Evolutionary conservation across 2,113 vertebrate species (phyloP).

Genomic region (Silurus asotus): DNA sequence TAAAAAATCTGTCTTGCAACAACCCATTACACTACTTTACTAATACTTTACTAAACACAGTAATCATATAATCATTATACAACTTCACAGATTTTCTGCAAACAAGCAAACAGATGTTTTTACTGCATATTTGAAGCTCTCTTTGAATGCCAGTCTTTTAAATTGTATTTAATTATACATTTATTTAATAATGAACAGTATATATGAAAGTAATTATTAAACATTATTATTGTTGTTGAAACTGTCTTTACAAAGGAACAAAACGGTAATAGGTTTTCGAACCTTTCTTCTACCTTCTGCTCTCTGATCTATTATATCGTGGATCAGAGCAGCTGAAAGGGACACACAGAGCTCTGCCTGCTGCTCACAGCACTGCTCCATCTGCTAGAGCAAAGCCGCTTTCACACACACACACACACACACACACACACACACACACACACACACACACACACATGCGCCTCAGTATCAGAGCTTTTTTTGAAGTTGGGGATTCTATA

Average conservation of each 20-base stretch:
- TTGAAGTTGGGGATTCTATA: not conserved
- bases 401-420: conserved; percentile 19
- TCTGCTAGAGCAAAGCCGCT: not conserved
- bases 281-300: not conserved
- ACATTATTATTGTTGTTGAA: not conserved
- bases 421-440: conserved; percentile 3
- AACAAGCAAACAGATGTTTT: not conserved
- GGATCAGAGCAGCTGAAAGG: conserved; percentile 4
- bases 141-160: not conserved
- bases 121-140: not conserved
- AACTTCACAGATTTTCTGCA: not conserved
- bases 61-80: too few species aligned
- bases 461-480: not conserved
- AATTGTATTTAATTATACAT: not conserved
- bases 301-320: conserved; percentile 5
- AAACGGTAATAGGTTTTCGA: not conserved
- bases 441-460: not conserved
- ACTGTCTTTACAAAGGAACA: not conserved
- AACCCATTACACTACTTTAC: not conserved
- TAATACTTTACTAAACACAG: not conserved
- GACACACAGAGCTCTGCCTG: not conserved
- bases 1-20: not conserved
- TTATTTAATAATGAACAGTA: not conserved
- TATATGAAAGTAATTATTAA: not conserved
- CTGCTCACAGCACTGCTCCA: conserved; percentile 12